Base-by-base conservation (phyloP, 1,140 invertebrate genomes). In the Druon quercuslanigerum region DNA sequence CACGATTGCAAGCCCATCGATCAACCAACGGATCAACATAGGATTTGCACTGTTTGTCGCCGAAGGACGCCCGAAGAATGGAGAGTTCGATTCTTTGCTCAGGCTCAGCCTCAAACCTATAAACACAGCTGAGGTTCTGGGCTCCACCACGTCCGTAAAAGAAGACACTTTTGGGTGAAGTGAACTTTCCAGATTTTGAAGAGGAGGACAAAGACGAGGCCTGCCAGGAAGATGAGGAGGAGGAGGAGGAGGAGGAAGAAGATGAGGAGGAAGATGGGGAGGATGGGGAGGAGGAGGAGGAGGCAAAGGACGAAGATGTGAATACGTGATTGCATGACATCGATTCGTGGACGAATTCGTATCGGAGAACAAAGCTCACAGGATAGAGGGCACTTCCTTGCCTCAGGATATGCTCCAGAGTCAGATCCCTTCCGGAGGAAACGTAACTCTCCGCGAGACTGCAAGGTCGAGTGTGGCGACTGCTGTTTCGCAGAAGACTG, bases 81-180 rank as follows among this genome's bases (percentile, higher is more conserved):
- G 93, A 93, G 57, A 95, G 86, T 86, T 94, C 93, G 70, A 95
- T 92, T 82, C 94, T 90, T 86, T 96, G 94, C 50, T 94, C 92
- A n/a, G 92, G 89, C 74, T 92, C 93, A 0, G 94, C 93, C 89
- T 95, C 94, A 85, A 97, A 96, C 84, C 94, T 93, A 85, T 96
- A 94, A 51, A 94, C 91, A 86, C 96, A 97, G 75, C 93, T 95
- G 46, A 97, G 86, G 87, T 96, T 95, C 81, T 93, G 92, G 12
- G 95, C 92, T 1, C 96, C 96, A 3, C 96, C 96, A 72, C 96
- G 92, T 2, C 96, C 96, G 83, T 95, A 97, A 82, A 96, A 94
- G 90, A 97, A 97, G 17, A 96, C 96, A 83, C 95, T 96, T 79
- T 93, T 93, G 0, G 96, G 95, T 1, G 96, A 96, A 83, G 93